Evolutionary conservation across 2,888 invertebrate genomes (phyloP), one percentile per base, ranked within the genome.

Genomic region (Eupithecia vulgata): DNA sequence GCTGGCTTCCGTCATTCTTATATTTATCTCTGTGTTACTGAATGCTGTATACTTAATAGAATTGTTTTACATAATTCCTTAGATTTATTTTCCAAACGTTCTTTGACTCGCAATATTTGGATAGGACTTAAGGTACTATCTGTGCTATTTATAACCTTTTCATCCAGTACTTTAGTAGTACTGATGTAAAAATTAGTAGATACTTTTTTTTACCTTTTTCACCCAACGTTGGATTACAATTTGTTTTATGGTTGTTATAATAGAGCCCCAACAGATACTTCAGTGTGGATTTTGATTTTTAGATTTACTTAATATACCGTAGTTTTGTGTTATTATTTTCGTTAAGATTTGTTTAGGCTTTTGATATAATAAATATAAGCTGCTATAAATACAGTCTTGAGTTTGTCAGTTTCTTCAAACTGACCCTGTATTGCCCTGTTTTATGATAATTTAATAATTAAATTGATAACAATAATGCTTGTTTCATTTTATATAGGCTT

Each of bases 311-410:
- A 80, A 79, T 90, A 85, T 91, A 91, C 90, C 85, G 69, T 88
- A 88, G 87, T 91, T 92, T 92, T 88, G 77, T 88, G 77, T 88
- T 85, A 79, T 84, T 80, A 62, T 68, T 68, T 79, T 70, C 70
- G 76, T 77, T 78, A 80, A 76, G 80, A 76, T 76, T 81, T 69
- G 79, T 83, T 81, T 88, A 90, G 88, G 88, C 73, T 90, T 91
- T 90, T 90, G 87, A 90, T 90, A 88, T 77, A 85, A 84, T 78
- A 76, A 74, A 86, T 88, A 83, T 90, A 91, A 91, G 90, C 84
- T 89, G 88, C 74, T 76, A 76, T 75, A 45, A 78, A 80, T 79
- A 79, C 79, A 80, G 79, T 77, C 74, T 74, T 17, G 12, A 21
- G 4, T 52, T 12, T 21, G 25, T 21, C 2, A 52, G 10, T 12